phyloP scores from a whole-genome alignment of 2,888 invertebrate genomes.

The Lordiphosa andalusiaca region DNA sequence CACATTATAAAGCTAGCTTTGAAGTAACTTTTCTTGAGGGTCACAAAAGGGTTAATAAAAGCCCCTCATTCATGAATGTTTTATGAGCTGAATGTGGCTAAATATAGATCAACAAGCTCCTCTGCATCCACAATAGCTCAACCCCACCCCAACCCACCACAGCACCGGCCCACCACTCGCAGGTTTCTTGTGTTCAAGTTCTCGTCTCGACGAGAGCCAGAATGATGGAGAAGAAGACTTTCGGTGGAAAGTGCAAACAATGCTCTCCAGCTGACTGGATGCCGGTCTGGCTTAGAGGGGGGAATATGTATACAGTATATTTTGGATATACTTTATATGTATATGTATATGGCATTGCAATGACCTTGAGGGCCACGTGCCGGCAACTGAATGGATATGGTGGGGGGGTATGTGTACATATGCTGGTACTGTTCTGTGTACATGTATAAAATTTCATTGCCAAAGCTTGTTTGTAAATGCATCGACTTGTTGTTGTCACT shows the following conservation, averaged over 20 bases:
- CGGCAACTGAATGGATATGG: slow-evolving; percentile 28
- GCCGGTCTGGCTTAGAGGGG: slow-evolving; percentile 40
- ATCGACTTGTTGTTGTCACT: slow-evolving; percentile 38
- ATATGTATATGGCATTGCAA: slow-evolving; percentile 58
- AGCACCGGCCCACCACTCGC: too few species aligned
- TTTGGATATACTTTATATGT: slow-evolving; percentile 12
- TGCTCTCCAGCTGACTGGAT: slow-evolving; percentile 6
- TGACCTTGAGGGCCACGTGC: slow-evolving; percentile 67
- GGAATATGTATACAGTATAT: slow-evolving; percentile 28
- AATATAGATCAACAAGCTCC: too few species aligned
- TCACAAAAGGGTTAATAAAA: too few species aligned
- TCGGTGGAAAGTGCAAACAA: slow-evolving; percentile 20
- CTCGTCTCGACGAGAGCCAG: too few species aligned
- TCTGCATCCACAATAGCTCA: too few species aligned
- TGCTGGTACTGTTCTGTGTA: slow-evolving; percentile 5
- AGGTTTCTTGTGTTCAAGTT: slow-evolving; percentile 40
- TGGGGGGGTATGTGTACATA: background rate
- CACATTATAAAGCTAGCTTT: too few species aligned
- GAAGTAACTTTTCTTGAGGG: too few species aligned
- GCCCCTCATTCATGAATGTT: too few species aligned
- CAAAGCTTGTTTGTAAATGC: slow-evolving; percentile 40
- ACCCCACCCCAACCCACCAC: too few species aligned
- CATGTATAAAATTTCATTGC: slow-evolving; percentile 50
- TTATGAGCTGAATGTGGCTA: too few species aligned
- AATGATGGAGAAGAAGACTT: slow-evolving; percentile 14